phyloP scores from a whole-genome alignment of 1,140 invertebrate genomes.

The Achroia grisella region DNA sequence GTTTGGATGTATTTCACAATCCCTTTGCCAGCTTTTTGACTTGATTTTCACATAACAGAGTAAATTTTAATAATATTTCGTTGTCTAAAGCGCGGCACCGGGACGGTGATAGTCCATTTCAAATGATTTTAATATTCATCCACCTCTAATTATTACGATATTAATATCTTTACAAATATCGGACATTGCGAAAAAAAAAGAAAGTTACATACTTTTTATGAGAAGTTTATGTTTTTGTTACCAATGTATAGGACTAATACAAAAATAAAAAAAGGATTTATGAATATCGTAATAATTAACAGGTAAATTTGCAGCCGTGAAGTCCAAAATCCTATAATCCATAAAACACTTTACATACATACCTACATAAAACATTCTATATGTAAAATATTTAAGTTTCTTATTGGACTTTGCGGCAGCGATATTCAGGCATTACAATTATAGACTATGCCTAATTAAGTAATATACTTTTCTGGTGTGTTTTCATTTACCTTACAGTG shows the following conservation, averaged over 20 bases:
- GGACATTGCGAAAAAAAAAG: too few species aligned
- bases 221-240: too few species aligned
- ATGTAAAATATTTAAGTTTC: background rate
- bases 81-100: background rate
- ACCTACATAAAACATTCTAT: too few species aligned
- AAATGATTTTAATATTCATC: conserved; percentile 4
- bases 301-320: background rate
- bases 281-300: conserved; percentile 1
- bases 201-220: too few species aligned
- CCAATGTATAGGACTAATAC: too few species aligned
- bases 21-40: background rate
- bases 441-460: conserved; percentile 10
- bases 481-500: conserved; percentile 63
- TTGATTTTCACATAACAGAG: background rate
- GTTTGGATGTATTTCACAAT: background rate
- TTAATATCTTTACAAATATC: background rate
- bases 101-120: background rate
- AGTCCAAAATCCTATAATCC: too few species aligned
- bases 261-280: background rate
- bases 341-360: too few species aligned
- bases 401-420: conserved; percentile 9
- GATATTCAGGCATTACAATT: conserved; percentile 2
- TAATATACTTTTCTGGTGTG: conserved; percentile 46
- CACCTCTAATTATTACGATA: conserved; percentile 1
- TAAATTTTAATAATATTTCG: background rate